Conservation (phyloP, 2,113 vertebrate genomes). For the Danionella cerebrum region DNA sequence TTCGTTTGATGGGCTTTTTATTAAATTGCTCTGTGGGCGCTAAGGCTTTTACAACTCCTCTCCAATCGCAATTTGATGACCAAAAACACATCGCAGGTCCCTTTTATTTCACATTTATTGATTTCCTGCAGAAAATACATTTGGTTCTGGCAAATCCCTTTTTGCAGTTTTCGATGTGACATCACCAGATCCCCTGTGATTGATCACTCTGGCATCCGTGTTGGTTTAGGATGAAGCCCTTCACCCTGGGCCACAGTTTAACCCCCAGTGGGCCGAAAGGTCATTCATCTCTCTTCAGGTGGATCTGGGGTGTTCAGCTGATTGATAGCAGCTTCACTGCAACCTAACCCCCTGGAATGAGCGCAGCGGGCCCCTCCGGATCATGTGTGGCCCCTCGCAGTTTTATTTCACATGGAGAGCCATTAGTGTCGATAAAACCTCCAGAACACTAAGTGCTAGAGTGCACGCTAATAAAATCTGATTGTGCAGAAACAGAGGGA, state of each 20-base stretch:
- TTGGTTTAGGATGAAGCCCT: not conserved
- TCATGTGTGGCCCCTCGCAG: conserved; percentile 41
- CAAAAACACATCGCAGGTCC: too few species aligned
- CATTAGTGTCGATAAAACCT: conserved; percentile 61
- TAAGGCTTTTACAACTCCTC: too few species aligned
- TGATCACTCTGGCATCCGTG: too few species aligned
- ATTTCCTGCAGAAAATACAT: too few species aligned
- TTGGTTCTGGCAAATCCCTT: too few species aligned
- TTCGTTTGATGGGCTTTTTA: too few species aligned
- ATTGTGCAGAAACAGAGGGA: conserved; percentile 49
- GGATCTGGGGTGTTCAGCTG: conserved; percentile 37
- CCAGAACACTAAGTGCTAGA: conserved; percentile 58
- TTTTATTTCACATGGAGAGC: conserved; percentile 58
- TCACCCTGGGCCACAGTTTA: not conserved
- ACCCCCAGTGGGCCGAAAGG: not conserved
- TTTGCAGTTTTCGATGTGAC: too few species aligned
- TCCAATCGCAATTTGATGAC: too few species aligned
- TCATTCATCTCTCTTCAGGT: conserved; percentile 17
- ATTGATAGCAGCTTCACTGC: conserved; percentile 36
- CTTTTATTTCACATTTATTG: too few species aligned
- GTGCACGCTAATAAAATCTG: conserved; percentile 69
- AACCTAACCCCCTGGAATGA: conserved; percentile 2
- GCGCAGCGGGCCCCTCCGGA: conserved; percentile 17
- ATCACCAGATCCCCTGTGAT: too few species aligned
- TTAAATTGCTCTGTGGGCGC: too few species aligned